Conservation (phyloP, 2,888 invertebrate genomes). For the Caenorhabditis becei region DNA sequence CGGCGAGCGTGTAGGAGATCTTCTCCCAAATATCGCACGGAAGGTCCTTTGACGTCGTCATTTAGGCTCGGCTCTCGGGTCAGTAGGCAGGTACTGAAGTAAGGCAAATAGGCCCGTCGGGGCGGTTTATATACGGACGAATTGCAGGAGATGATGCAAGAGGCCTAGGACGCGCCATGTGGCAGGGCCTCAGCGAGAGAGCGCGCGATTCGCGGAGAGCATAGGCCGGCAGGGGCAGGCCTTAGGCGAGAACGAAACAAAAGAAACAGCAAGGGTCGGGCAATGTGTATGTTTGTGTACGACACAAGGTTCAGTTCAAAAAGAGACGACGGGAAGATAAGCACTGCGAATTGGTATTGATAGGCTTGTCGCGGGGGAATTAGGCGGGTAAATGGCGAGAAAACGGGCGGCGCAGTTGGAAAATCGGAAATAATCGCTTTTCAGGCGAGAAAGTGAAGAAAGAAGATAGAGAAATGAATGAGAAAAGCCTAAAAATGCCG, state of each 20-base stretch:
- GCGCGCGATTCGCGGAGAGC: conserved; percentile 26
- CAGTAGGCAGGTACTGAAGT: conserved; percentile 23
- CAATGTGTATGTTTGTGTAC: conserved; percentile 15
- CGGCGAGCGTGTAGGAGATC: conserved; percentile 36
- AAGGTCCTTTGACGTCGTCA: conserved; percentile 11
- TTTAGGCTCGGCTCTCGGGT: conserved; percentile 4
- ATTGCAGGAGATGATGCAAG: conserved; percentile 62
- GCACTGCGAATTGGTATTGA: conserved; percentile 15
- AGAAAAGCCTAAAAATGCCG: background rate
- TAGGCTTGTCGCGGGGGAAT: background rate
- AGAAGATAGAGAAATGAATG: background rate
- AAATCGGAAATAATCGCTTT: too few relatives aligned
- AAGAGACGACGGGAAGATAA: background rate
- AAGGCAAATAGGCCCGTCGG: conserved; percentile 41
- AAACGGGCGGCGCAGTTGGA: too few relatives aligned
- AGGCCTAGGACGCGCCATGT: conserved; percentile 45
- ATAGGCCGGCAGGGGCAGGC: conserved; percentile 48
- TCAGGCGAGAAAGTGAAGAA: background rate
- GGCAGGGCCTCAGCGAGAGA: conserved; percentile 58
- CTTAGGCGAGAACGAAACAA: conserved; percentile 37
- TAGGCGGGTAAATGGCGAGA: too few relatives aligned
- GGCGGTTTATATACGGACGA: conserved; percentile 41
- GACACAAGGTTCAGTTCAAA: conserved; percentile 21
- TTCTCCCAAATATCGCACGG: conserved; percentile 52
- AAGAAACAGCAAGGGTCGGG: conserved; percentile 10